Evolutionary conservation across 2,888 invertebrate species (phyloP).

Genomic region (Notocelia uddmanniana): DNA sequence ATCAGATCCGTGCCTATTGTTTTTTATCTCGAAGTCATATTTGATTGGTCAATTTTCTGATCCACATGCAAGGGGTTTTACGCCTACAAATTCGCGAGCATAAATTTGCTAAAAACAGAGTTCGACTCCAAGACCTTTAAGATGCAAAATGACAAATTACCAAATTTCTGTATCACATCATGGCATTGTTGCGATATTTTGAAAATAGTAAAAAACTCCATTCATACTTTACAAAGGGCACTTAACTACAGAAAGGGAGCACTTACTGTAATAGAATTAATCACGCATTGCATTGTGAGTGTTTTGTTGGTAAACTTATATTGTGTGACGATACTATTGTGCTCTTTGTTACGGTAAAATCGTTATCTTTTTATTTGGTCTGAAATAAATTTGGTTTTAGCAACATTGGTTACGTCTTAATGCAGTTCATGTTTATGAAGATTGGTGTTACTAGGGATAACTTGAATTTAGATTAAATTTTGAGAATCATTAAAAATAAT

Average conservation of each 20-base stretch:
- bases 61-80: neutral
- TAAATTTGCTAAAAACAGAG: neutral
- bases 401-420: constrained; percentile 65
- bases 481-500: no score
- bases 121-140: neutral
- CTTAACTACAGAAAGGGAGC: constrained; percentile 61
- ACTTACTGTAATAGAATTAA: constrained; percentile 75
- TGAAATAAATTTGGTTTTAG: constrained; percentile 66
- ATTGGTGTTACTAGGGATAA: neutral
- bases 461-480: neutral
- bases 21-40: no score
- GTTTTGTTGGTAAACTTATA: constrained; percentile 81
- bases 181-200: constrained; percentile 39
- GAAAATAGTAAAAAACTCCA: constrained; percentile 38
- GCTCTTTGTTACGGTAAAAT: constrained; percentile 60
- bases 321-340: constrained; percentile 66
- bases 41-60: no score
- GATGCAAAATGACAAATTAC: constrained; percentile 39
- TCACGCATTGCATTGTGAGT: constrained; percentile 73
- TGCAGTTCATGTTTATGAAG: constrained; percentile 18
- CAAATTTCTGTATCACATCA: constrained; percentile 31
- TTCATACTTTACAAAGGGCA: constrained; percentile 52
- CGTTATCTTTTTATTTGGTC: constrained; percentile 50
- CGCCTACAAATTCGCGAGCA: neutral
- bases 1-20: no score